Base-by-base conservation (phyloP, 2,113 vertebrate species). In the Psettodes erumei region DNA sequence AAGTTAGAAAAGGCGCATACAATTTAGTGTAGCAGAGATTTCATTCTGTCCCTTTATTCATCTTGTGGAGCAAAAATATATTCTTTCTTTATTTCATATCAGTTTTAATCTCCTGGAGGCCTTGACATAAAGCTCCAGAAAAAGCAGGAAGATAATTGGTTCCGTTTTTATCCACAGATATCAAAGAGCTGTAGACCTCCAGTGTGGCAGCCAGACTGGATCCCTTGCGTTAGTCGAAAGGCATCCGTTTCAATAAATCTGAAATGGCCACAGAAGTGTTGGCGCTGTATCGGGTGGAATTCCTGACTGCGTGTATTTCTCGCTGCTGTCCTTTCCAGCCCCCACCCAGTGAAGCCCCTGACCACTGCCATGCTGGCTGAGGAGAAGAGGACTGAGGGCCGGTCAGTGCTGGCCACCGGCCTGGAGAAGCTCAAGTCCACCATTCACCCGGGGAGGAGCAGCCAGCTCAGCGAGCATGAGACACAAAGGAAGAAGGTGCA, bases 261-360 rank as follows among this genome's bases (percentile, higher is more conserved):
- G 0, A 30, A 28, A 32, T 10, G 3, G 15, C 51, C 19, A 5
- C 33, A 38, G 13, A 16, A 9, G 30, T 51, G 38, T 38, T 62
- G 16, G 6, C 0, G 25, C 19, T 2, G 2, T 23, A 5, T 58
- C 5, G 45, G 6, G 28, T 23, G 28, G 4, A 11, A 43, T 30
- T 19, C 6, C 56, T 87, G 61, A 85, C 70, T 6, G 13, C 64
- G 0, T 23, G 5, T 42, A 3, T 42, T 7, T 56, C 4, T 54
- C 66, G 21, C 32, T 62, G 50, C 60, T 19, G n/a, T 54, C 38
- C 18, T 45, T 53, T 33, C 0, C 89, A 98, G 97, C 79, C 98
- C 96, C 11, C 97, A 98, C 79, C 95, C 92, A 0, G 97, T 98
- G 94, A 98, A 95, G 89, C 97, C 98, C 55, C 94, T 99, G 88